phyloP scores from a whole-genome alignment of 1,140 invertebrate species.

The Cotesia vestalis region DNA sequence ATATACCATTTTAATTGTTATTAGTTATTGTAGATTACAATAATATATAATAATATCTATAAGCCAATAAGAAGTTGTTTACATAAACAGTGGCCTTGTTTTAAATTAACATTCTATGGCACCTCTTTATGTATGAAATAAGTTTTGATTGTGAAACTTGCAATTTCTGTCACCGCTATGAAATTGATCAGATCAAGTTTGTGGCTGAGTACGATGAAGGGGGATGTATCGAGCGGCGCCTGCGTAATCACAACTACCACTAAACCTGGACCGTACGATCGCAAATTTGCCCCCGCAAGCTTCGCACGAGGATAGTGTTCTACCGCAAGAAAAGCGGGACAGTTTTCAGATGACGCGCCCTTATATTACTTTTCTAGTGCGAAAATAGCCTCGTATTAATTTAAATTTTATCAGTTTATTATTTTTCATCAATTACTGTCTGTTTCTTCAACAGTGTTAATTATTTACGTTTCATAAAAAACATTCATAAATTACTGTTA shows the following conservation, averaged over 20 bases:
- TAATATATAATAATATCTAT: too few relatives aligned
- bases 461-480: neutral
- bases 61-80: too few relatives aligned
- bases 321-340: constrained; percentile 41
- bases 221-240: constrained; percentile 59
- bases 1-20: too few relatives aligned
- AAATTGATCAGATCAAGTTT: constrained; percentile 7
- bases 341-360: constrained; percentile 51
- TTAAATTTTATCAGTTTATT: neutral
- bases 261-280: constrained; percentile 20
- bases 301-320: constrained; percentile 27
- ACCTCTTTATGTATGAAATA: too few relatives aligned
- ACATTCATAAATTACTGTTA: neutral
- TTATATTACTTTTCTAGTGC: constrained; percentile 38
- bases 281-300: neutral
- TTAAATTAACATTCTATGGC: too few relatives aligned
- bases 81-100: too few relatives aligned
- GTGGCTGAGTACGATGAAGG: constrained; percentile 27
- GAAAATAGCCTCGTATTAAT: neutral
- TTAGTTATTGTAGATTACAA: too few relatives aligned
- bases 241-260: constrained; percentile 46
- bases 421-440: neutral
- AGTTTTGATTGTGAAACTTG: too few relatives aligned
- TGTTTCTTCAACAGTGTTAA: neutral
- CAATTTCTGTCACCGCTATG: neutral